phyloP scores from a whole-genome alignment of 2,888 invertebrate species.

The Athripsodes cinereus region DNA sequence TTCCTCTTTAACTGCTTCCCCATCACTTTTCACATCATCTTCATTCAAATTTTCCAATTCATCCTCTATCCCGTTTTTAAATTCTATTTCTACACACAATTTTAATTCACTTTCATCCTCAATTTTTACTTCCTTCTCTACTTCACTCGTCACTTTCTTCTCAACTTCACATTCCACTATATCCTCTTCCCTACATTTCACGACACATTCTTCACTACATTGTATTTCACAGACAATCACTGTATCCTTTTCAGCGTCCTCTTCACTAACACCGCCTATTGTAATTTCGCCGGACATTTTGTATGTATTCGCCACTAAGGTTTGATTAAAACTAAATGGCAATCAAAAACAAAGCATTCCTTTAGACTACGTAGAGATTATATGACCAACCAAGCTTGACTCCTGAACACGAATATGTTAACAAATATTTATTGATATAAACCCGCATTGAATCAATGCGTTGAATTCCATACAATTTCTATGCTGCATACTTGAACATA shows the following conservation, averaged over 20 bases:
- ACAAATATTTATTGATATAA: neutral
- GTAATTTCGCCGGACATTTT: slow-evolving; percentile 9
- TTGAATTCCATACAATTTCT: neutral
- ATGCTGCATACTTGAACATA: neutral
- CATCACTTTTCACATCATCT: no score
- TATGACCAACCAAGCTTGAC: slow-evolving; percentile 9
- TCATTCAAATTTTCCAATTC: no score
- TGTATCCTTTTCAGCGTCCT: neutral
- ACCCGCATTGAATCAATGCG: neutral
- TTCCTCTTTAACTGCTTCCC: no score
- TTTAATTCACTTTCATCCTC: no score
- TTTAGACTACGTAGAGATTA: slow-evolving; percentile 8
- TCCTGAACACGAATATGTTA: neutral
- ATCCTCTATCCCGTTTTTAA: no score
- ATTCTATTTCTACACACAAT: no score
- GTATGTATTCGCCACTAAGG: neutral
- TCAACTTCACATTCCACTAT: neutral
- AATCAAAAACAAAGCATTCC: neutral
- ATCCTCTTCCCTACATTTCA: neutral
- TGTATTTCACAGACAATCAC: neutral
- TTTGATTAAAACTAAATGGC: slow-evolving; percentile 1
- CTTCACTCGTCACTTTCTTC: no score
- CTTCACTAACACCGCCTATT: slow-evolving; percentile 4
- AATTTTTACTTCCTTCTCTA: no score
- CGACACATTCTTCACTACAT: neutral